These are phyloP conservation scores for Tenualosa ilisha DNA, from an alignment of 2,797 vertebrate genomes.

Conservation along the genomic window DNA sequence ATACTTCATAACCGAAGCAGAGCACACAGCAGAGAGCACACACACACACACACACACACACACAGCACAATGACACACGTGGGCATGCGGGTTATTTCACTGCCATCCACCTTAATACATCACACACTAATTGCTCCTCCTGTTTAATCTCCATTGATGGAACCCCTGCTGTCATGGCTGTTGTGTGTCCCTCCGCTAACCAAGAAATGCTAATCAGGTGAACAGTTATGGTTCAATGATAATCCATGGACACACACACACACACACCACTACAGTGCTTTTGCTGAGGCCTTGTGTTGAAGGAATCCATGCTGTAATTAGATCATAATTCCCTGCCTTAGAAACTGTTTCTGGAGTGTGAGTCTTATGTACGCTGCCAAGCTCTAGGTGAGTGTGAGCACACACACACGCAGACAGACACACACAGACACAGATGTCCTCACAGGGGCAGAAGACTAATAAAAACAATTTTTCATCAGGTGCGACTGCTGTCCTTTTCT, in stretches of 20 bases:
- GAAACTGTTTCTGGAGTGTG: neutral
- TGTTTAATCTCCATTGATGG: neutral
- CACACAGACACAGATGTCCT: neutral
- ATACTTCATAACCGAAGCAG: no score
- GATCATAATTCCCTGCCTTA: neutral
- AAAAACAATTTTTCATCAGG: constrained; percentile 15
- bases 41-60: constrained; percentile 1
- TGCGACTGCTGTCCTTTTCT: constrained; percentile 16
- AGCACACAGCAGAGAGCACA: neutral
- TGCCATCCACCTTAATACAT: neutral
- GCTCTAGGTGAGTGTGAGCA: neutral
- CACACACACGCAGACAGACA: neutral
- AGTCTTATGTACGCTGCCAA: neutral
- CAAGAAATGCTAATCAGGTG: neutral
- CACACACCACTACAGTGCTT: neutral
- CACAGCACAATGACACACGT: neutral
- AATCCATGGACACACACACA: neutral
- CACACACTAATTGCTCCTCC: neutral
- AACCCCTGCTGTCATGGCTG: neutral
- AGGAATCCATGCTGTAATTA: neutral
- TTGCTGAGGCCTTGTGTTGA: neutral
- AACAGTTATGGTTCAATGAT: neutral
- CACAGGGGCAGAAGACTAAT: constrained; percentile 1
- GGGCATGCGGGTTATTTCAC: neutral
- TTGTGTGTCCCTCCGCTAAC: neutral